Evolutionary conservation across 2,888 invertebrate genomes (phyloP).

Genomic region (Amblyjoppa proteus): DNA sequence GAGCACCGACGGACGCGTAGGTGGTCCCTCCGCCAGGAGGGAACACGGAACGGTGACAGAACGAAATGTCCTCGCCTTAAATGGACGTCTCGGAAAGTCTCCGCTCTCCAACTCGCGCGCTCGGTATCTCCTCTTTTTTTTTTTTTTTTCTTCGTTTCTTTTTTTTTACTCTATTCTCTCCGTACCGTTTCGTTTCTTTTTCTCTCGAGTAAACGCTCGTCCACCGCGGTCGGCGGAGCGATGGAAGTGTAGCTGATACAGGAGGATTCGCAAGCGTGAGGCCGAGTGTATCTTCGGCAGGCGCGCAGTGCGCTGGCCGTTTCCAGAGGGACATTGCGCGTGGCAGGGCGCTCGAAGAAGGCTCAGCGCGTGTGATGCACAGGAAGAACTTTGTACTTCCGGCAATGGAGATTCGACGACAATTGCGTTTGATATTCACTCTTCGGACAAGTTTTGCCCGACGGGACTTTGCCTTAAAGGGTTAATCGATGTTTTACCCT

Average conservation of each 20-base stretch:
- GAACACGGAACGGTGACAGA: constrained; percentile 83
- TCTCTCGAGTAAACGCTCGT: constrained; percentile 17
- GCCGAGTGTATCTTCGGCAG: not conserved
- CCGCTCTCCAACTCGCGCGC: constrained; percentile 56
- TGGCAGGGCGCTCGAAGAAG: not conserved
- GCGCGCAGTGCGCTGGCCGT: not conserved
- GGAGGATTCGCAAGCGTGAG: not conserved
- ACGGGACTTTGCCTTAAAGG: not conserved
- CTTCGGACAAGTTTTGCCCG: not conserved
- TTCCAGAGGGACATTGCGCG: not conserved
- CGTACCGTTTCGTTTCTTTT: constrained; percentile 22
- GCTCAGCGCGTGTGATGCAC: not conserved
- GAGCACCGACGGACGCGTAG: constrained; percentile 80
- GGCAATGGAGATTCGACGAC: not conserved
- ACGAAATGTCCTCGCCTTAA: constrained; percentile 84
- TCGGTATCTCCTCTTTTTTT: constrained; percentile 40
- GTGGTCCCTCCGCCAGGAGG: constrained; percentile 79
- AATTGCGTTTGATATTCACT: not conserved
- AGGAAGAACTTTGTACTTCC: not conserved
- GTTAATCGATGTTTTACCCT: not conserved
- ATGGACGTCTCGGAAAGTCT: constrained; percentile 79
- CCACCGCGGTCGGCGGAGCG: not conserved
- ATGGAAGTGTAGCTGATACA: constrained; percentile 1
- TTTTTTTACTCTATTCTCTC: constrained; percentile 24
- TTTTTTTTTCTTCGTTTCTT: constrained; percentile 32